phyloP scores from a whole-genome alignment of 2,797 vertebrate genomes.

The Malurus splendens region DNA sequence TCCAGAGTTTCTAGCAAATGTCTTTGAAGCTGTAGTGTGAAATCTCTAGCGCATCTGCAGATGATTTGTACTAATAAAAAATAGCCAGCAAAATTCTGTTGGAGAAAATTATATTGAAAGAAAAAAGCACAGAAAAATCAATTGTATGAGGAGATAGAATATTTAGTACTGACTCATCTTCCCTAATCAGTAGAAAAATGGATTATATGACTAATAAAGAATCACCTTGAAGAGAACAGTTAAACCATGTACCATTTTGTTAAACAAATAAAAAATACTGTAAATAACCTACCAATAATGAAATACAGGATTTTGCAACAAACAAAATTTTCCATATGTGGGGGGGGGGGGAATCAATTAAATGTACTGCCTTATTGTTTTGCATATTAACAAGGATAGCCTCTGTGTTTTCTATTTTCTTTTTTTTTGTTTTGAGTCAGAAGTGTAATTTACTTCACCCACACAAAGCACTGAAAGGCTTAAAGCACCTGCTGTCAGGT shows the following conservation, averaged over 20 bases:
- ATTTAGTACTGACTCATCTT: constrained; percentile 45
- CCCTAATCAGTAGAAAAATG: constrained; percentile 29
- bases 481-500: background rate
- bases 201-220: constrained; percentile 41
- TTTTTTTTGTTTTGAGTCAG: background rate
- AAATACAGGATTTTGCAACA: background rate
- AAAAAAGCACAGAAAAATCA: constrained; percentile 22
- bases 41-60: constrained; percentile 48
- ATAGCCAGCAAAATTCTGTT: constrained; percentile 22
- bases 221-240: constrained; percentile 30
- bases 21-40: constrained; percentile 30
- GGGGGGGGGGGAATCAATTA: background rate
- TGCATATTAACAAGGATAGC: background rate
- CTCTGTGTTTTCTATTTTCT: background rate
- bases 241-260: constrained; percentile 17
- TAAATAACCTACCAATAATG: background rate
- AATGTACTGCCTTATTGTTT: background rate
- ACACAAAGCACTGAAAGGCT: background rate
- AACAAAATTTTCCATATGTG: background rate
- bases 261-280: background rate
- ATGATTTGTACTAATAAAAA: constrained; percentile 54
- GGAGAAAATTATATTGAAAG: constrained; percentile 33
- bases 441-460: background rate
- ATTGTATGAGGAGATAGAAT: constrained; percentile 19
- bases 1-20: constrained; percentile 34